A percentile compares a stretch with the other conserved stretches of the same genome.
phyloP scores from a whole-genome alignment of 2,797 vertebrate genomes.

The Microchirus variegatus region DNA sequence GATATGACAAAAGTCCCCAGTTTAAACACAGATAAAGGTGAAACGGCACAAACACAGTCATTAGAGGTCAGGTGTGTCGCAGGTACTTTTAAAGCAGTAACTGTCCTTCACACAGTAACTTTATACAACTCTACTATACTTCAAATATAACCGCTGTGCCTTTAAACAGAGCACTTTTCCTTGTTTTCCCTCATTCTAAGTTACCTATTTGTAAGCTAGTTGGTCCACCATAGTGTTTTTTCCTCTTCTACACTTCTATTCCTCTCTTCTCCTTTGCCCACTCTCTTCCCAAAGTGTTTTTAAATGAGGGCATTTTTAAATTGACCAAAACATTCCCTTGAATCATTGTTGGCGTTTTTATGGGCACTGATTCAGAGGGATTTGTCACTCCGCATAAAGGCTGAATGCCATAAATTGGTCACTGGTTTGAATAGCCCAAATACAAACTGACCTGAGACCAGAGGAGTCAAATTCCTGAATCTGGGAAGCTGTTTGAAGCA shows the following conservation, averaged over 20 bases:
- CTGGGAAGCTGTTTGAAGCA: background rate
- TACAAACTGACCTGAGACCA: constrained; percentile 33
- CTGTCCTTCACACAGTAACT: background rate
- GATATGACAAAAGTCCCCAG: background rate
- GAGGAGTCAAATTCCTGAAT: constrained; percentile 4
- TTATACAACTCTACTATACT: rapidly evolving
- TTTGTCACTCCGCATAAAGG: constrained; percentile 37
- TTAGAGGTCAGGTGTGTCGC: constrained; percentile 49
- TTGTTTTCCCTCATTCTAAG: constrained; percentile 10
- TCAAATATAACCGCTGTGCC: background rate
- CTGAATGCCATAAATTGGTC: constrained; percentile 29
- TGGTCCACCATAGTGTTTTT: background rate
- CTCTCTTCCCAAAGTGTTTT: background rate
- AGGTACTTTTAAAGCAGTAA: constrained; percentile 17
- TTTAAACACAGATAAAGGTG: background rate
- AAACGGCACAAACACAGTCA: background rate
- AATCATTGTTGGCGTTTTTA: constrained; percentile 36
- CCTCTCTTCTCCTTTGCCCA: background rate
- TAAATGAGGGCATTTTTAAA: background rate
- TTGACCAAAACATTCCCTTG: constrained; percentile 21
- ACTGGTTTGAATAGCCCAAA: constrained; percentile 10
- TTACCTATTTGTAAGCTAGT: constrained; percentile 45
- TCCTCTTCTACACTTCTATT: background rate
- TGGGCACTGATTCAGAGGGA: constrained; percentile 30
- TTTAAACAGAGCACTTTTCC: background rate